Conservation (phyloP, 2,113 vertebrate species). For the Cyphomyrus discorhynchus region DNA sequence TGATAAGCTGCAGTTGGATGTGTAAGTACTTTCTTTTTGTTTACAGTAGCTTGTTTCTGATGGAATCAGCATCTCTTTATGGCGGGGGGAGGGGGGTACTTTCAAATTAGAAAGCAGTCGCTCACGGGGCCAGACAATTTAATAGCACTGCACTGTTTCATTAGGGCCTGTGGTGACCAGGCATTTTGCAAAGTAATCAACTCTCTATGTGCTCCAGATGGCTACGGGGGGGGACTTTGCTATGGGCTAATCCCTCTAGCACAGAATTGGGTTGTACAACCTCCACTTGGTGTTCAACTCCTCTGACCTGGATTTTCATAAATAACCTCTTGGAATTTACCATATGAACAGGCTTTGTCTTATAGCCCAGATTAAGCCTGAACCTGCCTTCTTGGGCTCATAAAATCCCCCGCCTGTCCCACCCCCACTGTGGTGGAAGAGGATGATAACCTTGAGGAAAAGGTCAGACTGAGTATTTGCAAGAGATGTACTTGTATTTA, state of each 20-base stretch:
- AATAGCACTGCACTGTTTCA: neutral
- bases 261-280: neutral
- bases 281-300: neutral
- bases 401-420: neutral
- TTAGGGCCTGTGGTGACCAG: neutral
- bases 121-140: conserved; percentile 6
- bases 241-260: neutral
- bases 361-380: neutral
- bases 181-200: neutral
- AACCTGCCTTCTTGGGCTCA: neutral
- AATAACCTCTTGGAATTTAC: neutral
- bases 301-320: neutral
- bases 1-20: neutral
- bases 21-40: neutral
- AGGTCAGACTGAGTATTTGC: neutral
- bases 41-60: neutral
- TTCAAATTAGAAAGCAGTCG: conserved; percentile 3
- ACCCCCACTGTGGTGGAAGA: neutral
- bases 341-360: neutral
- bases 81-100: neutral
- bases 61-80: neutral
- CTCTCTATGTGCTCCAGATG: conserved; percentile 5
- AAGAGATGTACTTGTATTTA: neutral
- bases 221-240: neutral
- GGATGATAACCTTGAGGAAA: neutral